Percentiles rank a stretch among this genome's conserved stretches.
Conservation (phyloP, 2,888 invertebrate species). For the Pristionchus maxplancki region DNA sequence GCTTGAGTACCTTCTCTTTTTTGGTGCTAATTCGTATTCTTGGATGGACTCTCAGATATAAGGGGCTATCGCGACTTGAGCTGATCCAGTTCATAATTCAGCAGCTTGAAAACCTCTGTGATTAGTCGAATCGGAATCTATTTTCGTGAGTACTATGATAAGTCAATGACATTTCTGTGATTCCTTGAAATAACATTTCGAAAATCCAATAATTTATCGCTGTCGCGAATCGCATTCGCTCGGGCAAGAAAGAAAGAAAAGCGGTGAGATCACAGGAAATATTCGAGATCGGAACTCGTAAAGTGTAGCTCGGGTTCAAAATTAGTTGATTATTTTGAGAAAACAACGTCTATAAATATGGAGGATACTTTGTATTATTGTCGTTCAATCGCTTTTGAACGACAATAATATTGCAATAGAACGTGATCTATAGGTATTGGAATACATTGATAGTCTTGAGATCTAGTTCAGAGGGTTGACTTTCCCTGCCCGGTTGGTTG, state of each 20-base stretch:
- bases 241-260: background rate
- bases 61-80: no score
- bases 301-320: no score
- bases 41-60: no score
- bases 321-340: background rate
- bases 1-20: background rate
- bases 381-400: background rate
- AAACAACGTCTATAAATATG: background rate
- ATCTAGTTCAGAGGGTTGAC: background rate
- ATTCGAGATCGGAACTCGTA: background rate
- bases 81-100: no score
- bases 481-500: conserved; percentile 29
- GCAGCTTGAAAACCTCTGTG: no score
- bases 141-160: no score
- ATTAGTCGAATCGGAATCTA: no score
- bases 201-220: conserved; percentile 28
- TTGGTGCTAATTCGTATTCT: no score
- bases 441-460: background rate
- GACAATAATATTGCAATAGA: background rate
- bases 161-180: no score
- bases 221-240: conserved; percentile 7
- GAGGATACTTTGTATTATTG: background rate
- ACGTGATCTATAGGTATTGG: background rate
- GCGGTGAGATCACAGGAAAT: background rate
- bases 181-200: no score